These are phyloP conservation scores for Xenopus petersii DNA, from an alignment of 2,797 vertebrate genomes.

Conservation along the genomic window DNA sequence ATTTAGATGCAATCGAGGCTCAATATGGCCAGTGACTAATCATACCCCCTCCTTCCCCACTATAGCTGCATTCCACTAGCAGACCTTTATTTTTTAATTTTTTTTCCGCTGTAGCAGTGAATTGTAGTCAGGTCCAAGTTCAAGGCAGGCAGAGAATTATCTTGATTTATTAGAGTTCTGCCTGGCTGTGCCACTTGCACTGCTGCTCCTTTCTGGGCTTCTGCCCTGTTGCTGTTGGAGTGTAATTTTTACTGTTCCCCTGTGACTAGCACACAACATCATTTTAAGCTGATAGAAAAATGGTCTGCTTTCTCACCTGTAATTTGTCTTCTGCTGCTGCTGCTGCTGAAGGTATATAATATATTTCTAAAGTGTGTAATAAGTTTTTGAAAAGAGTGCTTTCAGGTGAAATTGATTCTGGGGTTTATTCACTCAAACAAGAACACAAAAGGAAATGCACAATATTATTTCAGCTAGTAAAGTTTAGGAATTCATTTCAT, in stretches of 20 bases:
- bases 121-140: conserved; percentile 91
- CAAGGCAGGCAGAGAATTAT: conserved; percentile 96
- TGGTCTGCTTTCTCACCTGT: conserved; percentile 78
- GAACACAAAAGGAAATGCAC: conserved; percentile 65
- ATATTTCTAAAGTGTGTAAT: conserved; percentile 89
- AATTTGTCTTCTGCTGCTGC: conserved; percentile 84
- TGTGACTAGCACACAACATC: conserved; percentile 82
- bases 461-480: neutral
- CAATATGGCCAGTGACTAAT: conserved; percentile 96
- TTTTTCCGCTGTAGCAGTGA: conserved; percentile 76
- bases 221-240: conserved; percentile 78
- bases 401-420: conserved; percentile 93
- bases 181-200: conserved; percentile 74
- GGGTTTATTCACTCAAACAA: conserved; percentile 77
- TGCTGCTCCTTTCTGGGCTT: conserved; percentile 77
- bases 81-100: conserved; percentile 61
- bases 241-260: conserved; percentile 83
- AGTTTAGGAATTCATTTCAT: neutral
- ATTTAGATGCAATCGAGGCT: conserved; percentile 95
- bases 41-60: conserved; percentile 75
- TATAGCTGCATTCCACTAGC: conserved; percentile 79
- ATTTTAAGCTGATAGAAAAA: conserved; percentile 84
- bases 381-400: conserved; percentile 84
- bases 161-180: conserved; percentile 92
- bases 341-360: conserved; percentile 87